Base-by-base conservation (phyloP, 53 echinoderm and acorn worm genomes). In the Patiria pectinifera region DNA sequence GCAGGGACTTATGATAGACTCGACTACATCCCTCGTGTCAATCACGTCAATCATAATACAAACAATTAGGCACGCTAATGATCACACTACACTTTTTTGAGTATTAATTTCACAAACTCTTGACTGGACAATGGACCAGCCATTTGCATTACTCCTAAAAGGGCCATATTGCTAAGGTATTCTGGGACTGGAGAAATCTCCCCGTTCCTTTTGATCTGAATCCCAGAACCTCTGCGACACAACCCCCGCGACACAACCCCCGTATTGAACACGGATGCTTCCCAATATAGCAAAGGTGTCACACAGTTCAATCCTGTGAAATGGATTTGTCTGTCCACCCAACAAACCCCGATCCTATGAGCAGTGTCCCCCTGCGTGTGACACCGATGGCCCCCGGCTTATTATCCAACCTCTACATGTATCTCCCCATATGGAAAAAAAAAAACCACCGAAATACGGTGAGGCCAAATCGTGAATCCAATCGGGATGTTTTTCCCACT, bases 351-450 rank as follows among this genome's bases (percentile, higher is more conserved):
- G 77, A 76, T 78, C 76, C 44, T 78, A 43, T 43, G 43, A 78
- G 88, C 4, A 1, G 24, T 61, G 59, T 88, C 88, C 72, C 82
- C 35, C 60, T 90, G 81, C 90, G 90, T 90, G 90, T 90, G 90
- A 90, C 90, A 90, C 90, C 46, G 23, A 53, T 79, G 78, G 60
- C 90, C 88, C 90, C 88, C 45, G 2, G 86, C 48, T 74, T 86
- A 86, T 86, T 86, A 86, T 18, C 6, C 48, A 23, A 23, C 18
- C 24, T 21, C 11, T 1, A 16, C 76, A n/a, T 18, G 35, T 35
- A 23, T 11, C 16, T 23, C 48, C 5, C 25, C 60, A 78, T 87
- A 78, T 77, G 59, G 60, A 16, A 26, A 59, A 22, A 59, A 22
- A 35, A 58, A 59, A 22, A 59, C 49, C 86, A 6, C 53, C 8